Evolutionary conservation across 1,140 invertebrate genomes (phyloP), one percentile per base, ranked within the genome.

Genomic region (Zaprionus tsacasi): DNA sequence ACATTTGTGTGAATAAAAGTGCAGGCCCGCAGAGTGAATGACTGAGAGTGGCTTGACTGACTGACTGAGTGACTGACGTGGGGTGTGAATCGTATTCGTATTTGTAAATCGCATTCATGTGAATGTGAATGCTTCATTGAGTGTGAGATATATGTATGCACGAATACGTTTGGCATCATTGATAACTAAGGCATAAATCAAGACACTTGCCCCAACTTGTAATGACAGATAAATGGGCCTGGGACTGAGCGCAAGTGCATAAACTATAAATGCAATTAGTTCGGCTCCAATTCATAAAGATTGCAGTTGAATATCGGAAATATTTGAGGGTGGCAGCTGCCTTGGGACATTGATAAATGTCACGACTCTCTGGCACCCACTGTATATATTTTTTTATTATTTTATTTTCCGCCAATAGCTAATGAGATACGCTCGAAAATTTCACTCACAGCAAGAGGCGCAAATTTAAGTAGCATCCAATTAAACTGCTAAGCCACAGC

Each of bases 241-340:
- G 71, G 71, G 71, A 71, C 50, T 48, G 40, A 30, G 25, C 30
- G 64, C 70, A 83, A 89, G 72, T 57, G 77, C 78, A 76, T 36
- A 66, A 82, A 71, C 56, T 69, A 70, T 57, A 73, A 87, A 87
- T 76, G 85, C 83, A 88, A 88, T 88, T 88, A 88, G 83, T 88
- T 88, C 81, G 81, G 85, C 78, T 89, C 83, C 71, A 88, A 81
- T 88, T 88, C 80, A 73, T 55, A 65, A 78, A 68, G 45, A 78
- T 78, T 81, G 60, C 85, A 78, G 45, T 10, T 10, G 35, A 63
- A 63, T 67, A 35, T 59, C 63, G 69, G 76, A 82, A 58, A 75
- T 63, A 70, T 75, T 70, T 65, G 57, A 30, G 21, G 21, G 61
- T 36, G 68, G 80, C 83, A 88, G 83, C 76, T 87, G 83, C 67